Evolutionary conservation across 2,797 vertebrate genomes (phyloP).

Genomic region (Ctenosaura bakeri): DNA sequence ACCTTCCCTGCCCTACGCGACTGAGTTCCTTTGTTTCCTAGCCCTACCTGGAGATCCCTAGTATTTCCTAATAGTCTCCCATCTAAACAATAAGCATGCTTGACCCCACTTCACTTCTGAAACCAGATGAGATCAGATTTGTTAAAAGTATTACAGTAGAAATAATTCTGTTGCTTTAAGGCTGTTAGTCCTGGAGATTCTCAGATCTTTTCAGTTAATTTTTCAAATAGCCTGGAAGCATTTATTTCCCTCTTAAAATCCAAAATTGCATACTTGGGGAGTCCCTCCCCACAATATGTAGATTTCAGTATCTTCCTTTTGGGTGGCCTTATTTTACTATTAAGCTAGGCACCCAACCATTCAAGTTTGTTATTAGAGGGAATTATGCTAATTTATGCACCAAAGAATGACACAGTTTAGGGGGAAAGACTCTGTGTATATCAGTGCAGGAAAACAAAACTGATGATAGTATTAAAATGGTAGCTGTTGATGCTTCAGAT

Average conservation of each 20-base stretch:
- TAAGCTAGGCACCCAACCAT: not conserved
- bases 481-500: not conserved
- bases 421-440: not conserved
- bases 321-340: not conserved
- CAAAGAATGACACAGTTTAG: not conserved
- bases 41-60: too few species aligned
- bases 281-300: not conserved
- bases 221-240: too few species aligned
- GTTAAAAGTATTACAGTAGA: too few species aligned
- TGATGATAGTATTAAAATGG: not conserved
- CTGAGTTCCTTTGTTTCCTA: too few species aligned
- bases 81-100: too few species aligned
- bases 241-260: not conserved
- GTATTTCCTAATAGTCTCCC: too few species aligned
- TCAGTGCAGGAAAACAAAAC: not conserved
- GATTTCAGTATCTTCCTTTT: not conserved
- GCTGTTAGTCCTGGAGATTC: not conserved
- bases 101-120: too few species aligned
- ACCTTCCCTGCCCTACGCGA: too few species aligned
- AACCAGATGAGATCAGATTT: too few species aligned
- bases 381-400: not conserved
- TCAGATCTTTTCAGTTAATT: not conserved
- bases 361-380: not conserved
- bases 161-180: not conserved
- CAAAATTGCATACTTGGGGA: not conserved